phyloP scores from a whole-genome alignment of 1,140 invertebrate species.

The Drosophila triauraria region DNA sequence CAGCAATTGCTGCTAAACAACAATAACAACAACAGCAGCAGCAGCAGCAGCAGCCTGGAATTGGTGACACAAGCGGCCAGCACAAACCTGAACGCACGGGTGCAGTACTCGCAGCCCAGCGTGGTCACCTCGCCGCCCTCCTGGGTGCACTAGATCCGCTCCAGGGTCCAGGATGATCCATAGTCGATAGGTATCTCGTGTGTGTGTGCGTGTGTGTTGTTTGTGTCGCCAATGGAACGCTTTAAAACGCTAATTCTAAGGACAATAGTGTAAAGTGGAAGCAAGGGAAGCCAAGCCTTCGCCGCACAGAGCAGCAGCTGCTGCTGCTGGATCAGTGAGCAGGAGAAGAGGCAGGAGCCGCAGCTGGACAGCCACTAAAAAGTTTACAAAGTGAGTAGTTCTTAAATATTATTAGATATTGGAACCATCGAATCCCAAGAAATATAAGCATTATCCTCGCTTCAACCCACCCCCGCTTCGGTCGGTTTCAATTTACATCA shows the following conservation, averaged over 20 bases:
- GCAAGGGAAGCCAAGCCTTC: constrained; percentile 4
- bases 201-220: constrained; percentile 24
- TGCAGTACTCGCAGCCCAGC: constrained; percentile 85
- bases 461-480: neutral
- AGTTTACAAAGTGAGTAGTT: constrained; percentile 78
- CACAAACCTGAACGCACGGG: constrained; percentile 73
- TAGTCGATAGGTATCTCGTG: constrained; percentile 29
- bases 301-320: constrained; percentile 8
- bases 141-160: constrained; percentile 88
- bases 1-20: constrained; percentile 70
- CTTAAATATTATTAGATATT: neutral
- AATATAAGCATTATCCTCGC: neutral
- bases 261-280: constrained; percentile 70
- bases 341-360: constrained; percentile 25
- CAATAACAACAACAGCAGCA: constrained; percentile 57
- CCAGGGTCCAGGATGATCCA: constrained; percentile 1
- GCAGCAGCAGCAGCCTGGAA: constrained; percentile 72
- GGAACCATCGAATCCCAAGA: neutral
- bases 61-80: constrained; percentile 67
- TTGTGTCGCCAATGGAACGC: constrained; percentile 62
- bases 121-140: constrained; percentile 87
- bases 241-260: constrained; percentile 70
- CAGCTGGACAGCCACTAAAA: constrained; percentile 71
- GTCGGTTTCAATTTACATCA: constrained; percentile 74
- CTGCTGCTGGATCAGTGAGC: constrained; percentile 32